Conservation (phyloP, 1,140 invertebrate genomes). For the Harpegnathos saltator region DNA sequence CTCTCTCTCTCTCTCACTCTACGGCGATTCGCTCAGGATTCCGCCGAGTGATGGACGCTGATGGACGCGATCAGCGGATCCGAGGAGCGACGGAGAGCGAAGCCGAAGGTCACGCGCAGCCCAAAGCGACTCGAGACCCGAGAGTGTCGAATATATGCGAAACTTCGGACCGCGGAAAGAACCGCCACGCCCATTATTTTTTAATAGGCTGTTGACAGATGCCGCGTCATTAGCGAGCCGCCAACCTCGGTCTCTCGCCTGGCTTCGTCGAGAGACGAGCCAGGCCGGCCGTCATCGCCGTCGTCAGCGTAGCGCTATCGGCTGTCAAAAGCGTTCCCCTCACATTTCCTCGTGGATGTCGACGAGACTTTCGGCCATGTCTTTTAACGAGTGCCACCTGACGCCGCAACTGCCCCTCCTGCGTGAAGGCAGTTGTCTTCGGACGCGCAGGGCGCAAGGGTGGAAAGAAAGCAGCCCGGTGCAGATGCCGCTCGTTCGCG, state of each 20-base stretch:
- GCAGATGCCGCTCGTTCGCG: conserved; percentile 78
- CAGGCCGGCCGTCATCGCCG: no score
- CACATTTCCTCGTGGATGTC: conserved; percentile 50
- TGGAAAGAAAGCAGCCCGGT: conserved; percentile 68
- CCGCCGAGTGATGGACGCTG: conserved; percentile 69
- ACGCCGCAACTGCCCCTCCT: conserved; percentile 81
- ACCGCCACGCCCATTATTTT: no score
- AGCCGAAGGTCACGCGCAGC: no score
- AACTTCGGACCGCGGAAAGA: no score
- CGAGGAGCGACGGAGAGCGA: conserved; percentile 9
- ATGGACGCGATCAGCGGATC: conserved; percentile 74
- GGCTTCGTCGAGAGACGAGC: no score
- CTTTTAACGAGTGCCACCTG: conserved; percentile 80
- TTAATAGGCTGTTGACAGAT: conserved; percentile 39
- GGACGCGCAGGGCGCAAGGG: conserved; percentile 72
- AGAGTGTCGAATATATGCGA: no score
- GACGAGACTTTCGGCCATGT: conserved; percentile 54
- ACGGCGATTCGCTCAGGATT: conserved; percentile 72
- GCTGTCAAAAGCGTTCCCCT: conserved; percentile 70
- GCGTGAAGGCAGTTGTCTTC: conserved; percentile 78
- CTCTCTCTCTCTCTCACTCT: no score
- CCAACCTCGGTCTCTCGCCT: no score
- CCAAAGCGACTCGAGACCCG: no score
- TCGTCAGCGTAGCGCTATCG: conserved; percentile 43
- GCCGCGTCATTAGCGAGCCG: conserved; percentile 51